Evolutionary conservation across 2,797 vertebrate genomes (phyloP), one percentile per base, ranked within the genome.

Genomic region (Coccyzus lansbergi): DNA sequence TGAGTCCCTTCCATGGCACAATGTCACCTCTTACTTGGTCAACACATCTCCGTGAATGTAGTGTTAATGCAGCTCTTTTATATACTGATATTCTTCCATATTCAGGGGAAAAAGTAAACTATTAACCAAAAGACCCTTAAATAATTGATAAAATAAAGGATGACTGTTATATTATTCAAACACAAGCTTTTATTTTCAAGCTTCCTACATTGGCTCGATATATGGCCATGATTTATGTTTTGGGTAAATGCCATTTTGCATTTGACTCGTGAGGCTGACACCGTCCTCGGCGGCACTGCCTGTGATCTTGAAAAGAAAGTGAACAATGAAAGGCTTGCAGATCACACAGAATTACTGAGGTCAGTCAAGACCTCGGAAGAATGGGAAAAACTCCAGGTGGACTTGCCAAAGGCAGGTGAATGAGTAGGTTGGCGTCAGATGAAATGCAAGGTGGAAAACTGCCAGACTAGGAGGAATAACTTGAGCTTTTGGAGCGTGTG

Each of bases 221-320:
- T 2, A 67, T 12, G 80, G 77, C 19, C 81, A 53, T 86, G 79
- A 94, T 14, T 93, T 56, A 90, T 1, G 5, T 7, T 52, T 83
- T 95, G 93, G 95, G 86, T 69, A 48, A 67, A 69, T 51, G 95
- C 93, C 95, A 90, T 77, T 53, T 75, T 31, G 19, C 80, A 6
- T 69, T 79, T n/a, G 59, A 52, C 48, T 90, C 12, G 0, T 6
- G 65, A 76, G 69, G 42, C 72, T 22, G 38, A 52, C 72, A 62
- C 53, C 3, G 0, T 55, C 48, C 60, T 3, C 1, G 74, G 91
- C 92, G 90, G 93, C 70, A 36, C 7, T 1, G 7, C 4, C 58
- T 94, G 48, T 95, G 94, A 96, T 94, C 96, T 94, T 79, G 92
- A 94, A 69, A 93, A 76, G 77, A 56, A 79, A 90, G 69, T 68